Evolutionary conservation across 2,888 invertebrate genomes (phyloP), one percentile per base, ranked within the genome.

Genomic region (Abrostola triplasia): DNA sequence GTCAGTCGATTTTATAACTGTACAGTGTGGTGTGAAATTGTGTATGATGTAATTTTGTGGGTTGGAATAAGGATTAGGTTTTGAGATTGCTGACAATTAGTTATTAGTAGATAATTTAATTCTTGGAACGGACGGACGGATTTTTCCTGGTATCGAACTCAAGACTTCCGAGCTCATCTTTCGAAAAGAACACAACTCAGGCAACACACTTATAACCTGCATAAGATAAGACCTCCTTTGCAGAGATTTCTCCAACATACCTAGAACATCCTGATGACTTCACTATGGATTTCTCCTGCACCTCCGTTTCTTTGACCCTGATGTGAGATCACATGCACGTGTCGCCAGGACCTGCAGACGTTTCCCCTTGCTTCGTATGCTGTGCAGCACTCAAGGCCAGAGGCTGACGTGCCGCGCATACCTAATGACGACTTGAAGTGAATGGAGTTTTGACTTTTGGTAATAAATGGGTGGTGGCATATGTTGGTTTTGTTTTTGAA

Each of bases 291-390:
- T 81, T 83, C 83, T 73, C 80, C 66, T 61, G 65, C 51, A 54
- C 24, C 36, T 24, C 40, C 41, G 71, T 72, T 72, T 72, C 71
- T 72, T 55, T 54, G 75, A 70, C 73, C 73, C 75, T 73, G 71
- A 73, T 73, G 61, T 41, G 52, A 50, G 60, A 72, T 24, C 24
- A 24, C 24, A 24, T 73, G 38, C 64, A 38, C 53, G 58, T 38
- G 41, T 24, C n/a, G 54, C 53, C 64, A 78, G 78, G 73, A 78
- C 54, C 70, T 73, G 65, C 58, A 64, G 68, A 57, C 72, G 66
- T 81, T 81, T 81, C 81, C 76, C 75, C 65, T 75, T 38, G 64
- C 42, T 81, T 64, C 51, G 70, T 69, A 74, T 77, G 76, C 79
- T 49, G 48, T 11, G 41, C 42, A 24, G 41, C 59, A 68, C 60